Conservation (phyloP, 1,140 invertebrate species). For the Heliconius hewitsoni region DNA sequence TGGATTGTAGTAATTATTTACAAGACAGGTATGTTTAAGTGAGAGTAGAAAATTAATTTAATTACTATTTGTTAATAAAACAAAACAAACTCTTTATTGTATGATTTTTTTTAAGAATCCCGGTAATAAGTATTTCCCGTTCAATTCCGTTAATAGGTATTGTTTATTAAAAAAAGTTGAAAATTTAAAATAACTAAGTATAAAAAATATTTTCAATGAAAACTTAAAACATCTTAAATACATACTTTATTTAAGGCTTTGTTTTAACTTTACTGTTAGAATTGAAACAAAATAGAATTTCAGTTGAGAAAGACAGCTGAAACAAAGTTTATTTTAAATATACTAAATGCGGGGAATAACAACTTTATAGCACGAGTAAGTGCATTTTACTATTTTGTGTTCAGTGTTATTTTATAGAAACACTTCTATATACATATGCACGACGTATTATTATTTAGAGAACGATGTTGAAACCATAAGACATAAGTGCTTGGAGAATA, state of each 20-base stretch:
- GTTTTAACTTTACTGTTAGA: not conserved
- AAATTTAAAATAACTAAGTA: not conserved
- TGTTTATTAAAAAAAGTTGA: too few relatives aligned
- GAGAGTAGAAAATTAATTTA: too few relatives aligned
- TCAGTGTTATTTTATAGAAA: conserved; percentile 4
- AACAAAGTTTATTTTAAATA: conserved; percentile 2
- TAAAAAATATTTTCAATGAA: not conserved
- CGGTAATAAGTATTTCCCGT: too few relatives aligned
- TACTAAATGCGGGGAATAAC: conserved; percentile 6
- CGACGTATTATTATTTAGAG: not conserved
- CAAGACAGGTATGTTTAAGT: too few relatives aligned
- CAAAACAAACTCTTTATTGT: too few relatives aligned
- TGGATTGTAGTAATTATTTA: too few relatives aligned
- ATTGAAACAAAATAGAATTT: not conserved
- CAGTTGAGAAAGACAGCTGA: not conserved
- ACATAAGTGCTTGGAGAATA: not conserved
- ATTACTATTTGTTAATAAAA: too few relatives aligned
- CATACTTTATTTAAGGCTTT: not conserved
- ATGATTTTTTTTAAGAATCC: too few relatives aligned
- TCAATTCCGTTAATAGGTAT: too few relatives aligned
- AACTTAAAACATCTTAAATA: not conserved
- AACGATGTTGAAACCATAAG: not conserved
- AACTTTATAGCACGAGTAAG: not conserved
- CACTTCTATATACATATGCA: not conserved
- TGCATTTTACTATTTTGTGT: conserved; percentile 12